Evolutionary conservation across 1,140 invertebrate genomes (phyloP), one percentile per base, ranked within the genome.

Genomic region (Leptoteleia sp.): DNA sequence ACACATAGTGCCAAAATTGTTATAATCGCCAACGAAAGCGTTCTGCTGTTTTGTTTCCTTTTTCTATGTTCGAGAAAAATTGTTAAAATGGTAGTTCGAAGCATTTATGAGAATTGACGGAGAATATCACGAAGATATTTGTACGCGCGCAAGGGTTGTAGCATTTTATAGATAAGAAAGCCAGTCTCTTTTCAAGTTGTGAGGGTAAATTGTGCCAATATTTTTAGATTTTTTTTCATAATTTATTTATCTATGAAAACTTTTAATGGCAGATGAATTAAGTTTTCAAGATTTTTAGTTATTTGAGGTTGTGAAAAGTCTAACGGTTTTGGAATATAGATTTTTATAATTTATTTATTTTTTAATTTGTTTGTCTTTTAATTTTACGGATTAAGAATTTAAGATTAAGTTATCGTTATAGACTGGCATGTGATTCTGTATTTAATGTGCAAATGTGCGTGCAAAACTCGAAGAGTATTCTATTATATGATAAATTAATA

Each of bases 401-500:
- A 35, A 35, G 7, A 13, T 22, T 73, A 50, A 73, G 50, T 45
- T 50, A 16, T 40, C n/a, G 27, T 3, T 27, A 65, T 83, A 81
- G 79, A 85, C 80, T 88, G 81, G 82, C 68, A 87, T 88, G 86
- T 89, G 86, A 89, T 88, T 85, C 76, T 86, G 84, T 88, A 87
- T 87, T 87, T 88, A 82, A 87, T 86, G 81, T 86, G 83, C 82
- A 87, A 89, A 87, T 81, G 81, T 87, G 80, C 80, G 81, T 84
- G 83, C 75, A 84, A 81, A 86, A 73, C 45, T 85, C 70, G 52
- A 84, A 84, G 82, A 87, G 83, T 87, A 87, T 88, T 88, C 82
- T 84, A 85, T 84, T 83, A 84, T 86, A 64, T 35, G 80, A 84
- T 72, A 76, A 80, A 82, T 84, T 83, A 84, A 81, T 82, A 84